A percentile compares a stretch with the other conserved stretches of the same genome.
phyloP scores from a whole-genome alignment of 2,113 vertebrate genomes.

The Poeciliopsis prolifica region DNA sequence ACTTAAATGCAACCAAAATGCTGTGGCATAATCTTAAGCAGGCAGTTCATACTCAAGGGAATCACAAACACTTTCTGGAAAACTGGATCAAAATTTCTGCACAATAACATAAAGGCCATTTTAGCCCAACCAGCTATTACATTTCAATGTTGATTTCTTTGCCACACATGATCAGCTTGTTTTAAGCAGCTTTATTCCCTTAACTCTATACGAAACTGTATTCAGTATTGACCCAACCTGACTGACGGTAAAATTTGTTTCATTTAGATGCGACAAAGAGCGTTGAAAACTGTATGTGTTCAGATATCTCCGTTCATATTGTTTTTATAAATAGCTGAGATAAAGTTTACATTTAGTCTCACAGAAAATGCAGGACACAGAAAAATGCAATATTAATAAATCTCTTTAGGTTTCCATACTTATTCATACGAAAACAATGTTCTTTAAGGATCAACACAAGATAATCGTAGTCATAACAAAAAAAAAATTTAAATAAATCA shows the following conservation, averaged over 20 bases:
- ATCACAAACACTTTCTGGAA: too few relatives aligned
- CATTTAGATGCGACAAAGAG: not conserved
- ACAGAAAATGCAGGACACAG: conserved; percentile 26
- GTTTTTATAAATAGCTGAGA: not conserved
- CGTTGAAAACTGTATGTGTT: not conserved
- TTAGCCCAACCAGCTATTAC: not conserved
- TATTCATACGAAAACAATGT: not conserved
- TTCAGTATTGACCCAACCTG: not conserved
- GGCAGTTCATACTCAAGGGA: not conserved
- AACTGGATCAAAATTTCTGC: too few relatives aligned
- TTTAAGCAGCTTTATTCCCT: not conserved
- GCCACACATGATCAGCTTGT: not conserved
- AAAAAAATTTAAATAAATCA: too few relatives aligned
- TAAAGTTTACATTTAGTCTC: conserved; percentile 8
- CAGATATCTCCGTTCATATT: not conserved
- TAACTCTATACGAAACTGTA: not conserved
- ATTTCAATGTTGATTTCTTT: not conserved
- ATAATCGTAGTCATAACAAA: not conserved
- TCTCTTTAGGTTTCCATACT: conserved; percentile 8
- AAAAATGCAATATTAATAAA: conserved; percentile 7
- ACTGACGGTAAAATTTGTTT: not conserved
- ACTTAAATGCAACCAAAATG: too few relatives aligned
- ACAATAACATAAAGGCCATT: too few relatives aligned
- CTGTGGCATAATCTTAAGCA: not conserved
- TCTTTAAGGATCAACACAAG: conserved; percentile 25